Base-by-base conservation (phyloP, 2,113 vertebrate genomes). In the Spilogale gracilis region DNA sequence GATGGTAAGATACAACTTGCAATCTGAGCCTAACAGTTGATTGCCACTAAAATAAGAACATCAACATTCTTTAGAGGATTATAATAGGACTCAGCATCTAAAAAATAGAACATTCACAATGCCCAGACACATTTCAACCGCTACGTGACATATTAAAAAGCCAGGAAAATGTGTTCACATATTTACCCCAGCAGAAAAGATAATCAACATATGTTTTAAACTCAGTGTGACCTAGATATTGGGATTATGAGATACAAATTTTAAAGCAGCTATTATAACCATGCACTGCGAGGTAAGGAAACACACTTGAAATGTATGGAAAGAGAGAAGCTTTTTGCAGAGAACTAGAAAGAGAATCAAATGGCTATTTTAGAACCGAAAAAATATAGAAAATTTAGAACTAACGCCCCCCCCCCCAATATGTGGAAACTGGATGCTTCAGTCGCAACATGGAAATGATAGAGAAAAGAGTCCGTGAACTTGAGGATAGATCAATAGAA, bases 1-100 rank as follows among this genome's bases (percentile, higher is more conserved):
- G 56, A 89, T 85, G 63, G 58, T 20, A 89, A 96, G 69, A 52
- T 18, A 63, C 45, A 94, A 71, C 58, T 92, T 90, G 58, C 3
- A 90, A 11, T 93, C 32, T 96, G 73, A 78, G 38, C 6, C 80
- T 92, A 71, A 81, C 23, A 74, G 18, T 92, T 89, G 89, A 86
- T 76, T 89, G 27, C 30, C n/a, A 18, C 45, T 89, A 81, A 73
- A 76, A 80, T 27, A 80, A 74, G 58, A 95, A 17, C 5, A 85
- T 74, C 27, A 65, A 9, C 52, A 63, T 85, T 96, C 27, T 56
- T 43, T n/a, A 85, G 20, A 92, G 58, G 6, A 89, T 67, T 89
- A 86, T 81, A 86, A n/a, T 82, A 89, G 45, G 27, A 94, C n/a
- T 23, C 14, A 89, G 3, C 69, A 48, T 43, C 43, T 63, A 56